A percentile compares a stretch with the other conserved stretches of the same genome.
These are phyloP conservation scores for Cetoscarus ocellatus DNA, from an alignment of 2,797 vertebrate species.

Conservation along the genomic window DNA sequence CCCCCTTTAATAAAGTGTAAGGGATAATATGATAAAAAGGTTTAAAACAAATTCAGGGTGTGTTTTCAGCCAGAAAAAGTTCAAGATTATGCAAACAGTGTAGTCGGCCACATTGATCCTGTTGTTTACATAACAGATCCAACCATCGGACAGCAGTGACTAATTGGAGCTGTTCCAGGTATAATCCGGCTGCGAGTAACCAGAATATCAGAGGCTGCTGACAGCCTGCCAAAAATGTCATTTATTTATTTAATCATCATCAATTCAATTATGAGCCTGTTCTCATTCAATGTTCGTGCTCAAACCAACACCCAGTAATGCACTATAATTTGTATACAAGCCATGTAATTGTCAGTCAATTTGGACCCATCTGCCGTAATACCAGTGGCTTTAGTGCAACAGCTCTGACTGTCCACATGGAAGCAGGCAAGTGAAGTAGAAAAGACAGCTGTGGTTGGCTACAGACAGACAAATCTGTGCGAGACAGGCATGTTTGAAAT, in stretches of 20 bases:
- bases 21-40: not conserved
- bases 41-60: not conserved
- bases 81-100: conserved; percentile 5
- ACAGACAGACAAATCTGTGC: no score
- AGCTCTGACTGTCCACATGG: not conserved
- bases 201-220: not conserved
- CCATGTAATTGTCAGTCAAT: not conserved
- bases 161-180: conserved; percentile 17
- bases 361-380: not conserved
- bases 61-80: not conserved
- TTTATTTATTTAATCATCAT: not conserved
- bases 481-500: no score
- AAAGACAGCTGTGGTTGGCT: not conserved
- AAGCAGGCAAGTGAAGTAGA: not conserved
- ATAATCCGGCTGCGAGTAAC: conserved; percentile 13
- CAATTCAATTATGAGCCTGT: not conserved
- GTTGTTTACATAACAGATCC: conserved; percentile 31
- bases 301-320: not conserved
- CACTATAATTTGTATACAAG: not conserved
- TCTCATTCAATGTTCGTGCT: not conserved
- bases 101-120: conserved; percentile 19
- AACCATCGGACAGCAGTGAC: conserved; percentile 13
- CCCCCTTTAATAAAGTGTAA: not conserved
- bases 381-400: not conserved
- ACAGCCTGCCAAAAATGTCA: not conserved